Evolutionary conservation across 1,140 invertebrate species (phyloP), one percentile per base, ranked within the genome.

Genomic region (Procambarus clarkii): DNA sequence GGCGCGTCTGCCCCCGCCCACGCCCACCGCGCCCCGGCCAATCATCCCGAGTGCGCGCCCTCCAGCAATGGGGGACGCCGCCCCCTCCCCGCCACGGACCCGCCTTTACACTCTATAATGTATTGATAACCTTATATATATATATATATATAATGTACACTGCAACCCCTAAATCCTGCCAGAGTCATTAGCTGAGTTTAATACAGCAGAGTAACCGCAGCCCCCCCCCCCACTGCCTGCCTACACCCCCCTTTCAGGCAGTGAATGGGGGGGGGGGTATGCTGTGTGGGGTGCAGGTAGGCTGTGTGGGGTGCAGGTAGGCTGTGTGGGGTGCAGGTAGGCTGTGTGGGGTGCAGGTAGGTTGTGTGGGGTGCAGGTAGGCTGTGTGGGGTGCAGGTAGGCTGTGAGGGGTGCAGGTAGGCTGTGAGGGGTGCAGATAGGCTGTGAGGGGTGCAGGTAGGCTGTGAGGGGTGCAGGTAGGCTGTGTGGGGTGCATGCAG

Each of bases 91-190:
- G 81, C 50, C 82, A 78, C 60, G 34, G 78, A 58, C 76, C 79
- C 60, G 18, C 34, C 64, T 24, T 21, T 18, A 34, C 60, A 18
- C 71, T 91, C 88, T 91, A 91, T 91, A 91, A 91, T 91, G 88
- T 85, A 91, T 91, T 91, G 88, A 91, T 91, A 91, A 91, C 88
- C 88, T 91, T 91, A 91, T 79, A 91, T 91, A 91, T 34, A 34
- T 34, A 34, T 34, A 91, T 82, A 91, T 91, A 91, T 91, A 91
- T 91, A 91, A 85, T 85, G 82, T 91, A 91, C 82, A 91, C 71
- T 84, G 74, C 81, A 64, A 50, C 79, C 88, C 88, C 74, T 91
- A 91, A 91, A 91, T 91, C 88, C n/a, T 79, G 74, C 50, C 69
- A 58, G 74, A 85, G 71, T 91, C 82, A 84, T 85, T 85, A 91